phyloP scores from a whole-genome alignment of 2,888 invertebrate species.

The Anthrax anthrax region DNA sequence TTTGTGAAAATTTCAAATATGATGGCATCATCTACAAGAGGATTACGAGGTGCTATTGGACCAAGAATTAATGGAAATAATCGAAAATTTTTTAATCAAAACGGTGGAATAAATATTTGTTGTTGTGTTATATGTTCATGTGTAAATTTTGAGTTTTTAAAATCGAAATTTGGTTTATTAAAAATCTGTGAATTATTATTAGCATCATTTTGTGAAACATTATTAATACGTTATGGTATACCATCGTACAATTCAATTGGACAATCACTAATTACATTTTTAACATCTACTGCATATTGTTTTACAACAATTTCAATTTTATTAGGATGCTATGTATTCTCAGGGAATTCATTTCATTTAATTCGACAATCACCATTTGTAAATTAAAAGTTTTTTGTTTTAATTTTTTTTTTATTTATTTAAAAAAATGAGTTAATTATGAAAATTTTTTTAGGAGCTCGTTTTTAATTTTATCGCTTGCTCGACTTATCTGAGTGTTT shows the following conservation, averaged over 20 bases:
- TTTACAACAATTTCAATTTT: constrained; percentile 62
- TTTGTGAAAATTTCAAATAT: too few species aligned
- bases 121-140: constrained; percentile 67
- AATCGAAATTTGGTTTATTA: constrained; percentile 54
- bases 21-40: too few species aligned
- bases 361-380: constrained; percentile 73
- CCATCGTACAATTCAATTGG: constrained; percentile 60
- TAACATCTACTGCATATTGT: constrained; percentile 68
- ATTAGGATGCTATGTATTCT: constrained; percentile 62
- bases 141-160: constrained; percentile 60
- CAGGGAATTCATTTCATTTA: constrained; percentile 57
- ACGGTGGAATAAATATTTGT: constrained; percentile 51
- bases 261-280: constrained; percentile 62
- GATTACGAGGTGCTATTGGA: too few species aligned
- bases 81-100: constrained; percentile 11
- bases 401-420: too few species aligned
- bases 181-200: constrained; percentile 62
- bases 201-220: constrained; percentile 67
- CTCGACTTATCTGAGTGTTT: constrained; percentile 62
- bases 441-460: constrained; percentile 47
- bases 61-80: background rate
- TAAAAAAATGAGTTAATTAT: too few species aligned
- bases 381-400: too few species aligned
- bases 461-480: constrained; percentile 65
- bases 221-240: constrained; percentile 64